Base-by-base conservation (phyloP, 2,113 vertebrate genomes). In the Megatriorchis doriae region DNA sequence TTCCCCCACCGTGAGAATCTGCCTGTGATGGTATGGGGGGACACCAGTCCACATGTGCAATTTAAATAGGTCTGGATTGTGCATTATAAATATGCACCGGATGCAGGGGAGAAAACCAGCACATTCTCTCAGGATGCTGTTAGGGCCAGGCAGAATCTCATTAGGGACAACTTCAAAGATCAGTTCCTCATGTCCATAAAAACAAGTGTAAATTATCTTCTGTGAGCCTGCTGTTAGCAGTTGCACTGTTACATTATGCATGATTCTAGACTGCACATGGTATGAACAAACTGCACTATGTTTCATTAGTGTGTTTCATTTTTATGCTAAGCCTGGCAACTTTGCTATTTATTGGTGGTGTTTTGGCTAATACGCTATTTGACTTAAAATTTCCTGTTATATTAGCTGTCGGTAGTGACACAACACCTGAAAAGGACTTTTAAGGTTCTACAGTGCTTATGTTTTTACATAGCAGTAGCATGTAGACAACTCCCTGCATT, bases 181-280 rank as follows among this genome's bases (percentile, higher is more conserved):
- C 98, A 96, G 97, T 96, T 98, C 98, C 95, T 98, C 96, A 77
- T 97, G 98, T 98, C 98, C 98, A 97, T 98, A 97, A 98, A 98
- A 98, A 97, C 97, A 98, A 98, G 98, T 97, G 98, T 98, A 98
- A 98, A 98, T 98, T 98, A 98, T 98, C 98, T 98, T 98, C 96
- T 98, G 96, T 79, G 95, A 95, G 98, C 97, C 97, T 98, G 98
- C 98, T 98, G 98, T 97, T 98, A 98, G 97, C 98, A 97, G 97
- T 98, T 87, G 90, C 86, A 48, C 94, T 98, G 95, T 96, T 98
- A 97, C 98, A 98, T 98, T 98, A 98, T 98, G 97, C 97, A 98
- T 98, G 98, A 98, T 96, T 95, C 93, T 66, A 94, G 97, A 25
- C 96, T 96, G 96, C 96, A 78, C 92, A 11, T 96, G 89, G 75